Base-by-base conservation (phyloP, 1,140 invertebrate genomes). In the Magallana angulata region DNA sequence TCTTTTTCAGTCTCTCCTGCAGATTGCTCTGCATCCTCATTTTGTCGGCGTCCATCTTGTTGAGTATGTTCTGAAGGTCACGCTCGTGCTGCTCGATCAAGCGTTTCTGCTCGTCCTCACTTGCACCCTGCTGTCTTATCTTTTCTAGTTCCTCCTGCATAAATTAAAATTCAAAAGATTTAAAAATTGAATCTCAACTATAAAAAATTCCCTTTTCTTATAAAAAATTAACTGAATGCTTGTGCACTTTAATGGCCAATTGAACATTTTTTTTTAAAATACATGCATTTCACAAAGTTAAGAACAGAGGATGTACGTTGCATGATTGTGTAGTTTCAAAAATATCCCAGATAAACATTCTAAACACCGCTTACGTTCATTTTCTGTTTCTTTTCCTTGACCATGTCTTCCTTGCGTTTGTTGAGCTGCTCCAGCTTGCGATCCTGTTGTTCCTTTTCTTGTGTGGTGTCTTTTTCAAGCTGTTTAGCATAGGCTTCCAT, bases 1-100 rank as follows among this genome's bases (percentile, higher is more conserved):
- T 87, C 88, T 92, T 93, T 86, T 91, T 91, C 24, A 94, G 87
- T 57, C 91, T 89, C 36, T 94, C 93, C 89, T 94, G 92, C 8
- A 94, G 91, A 62, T 89, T 92, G 87, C 91, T 93, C 90, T 94
- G 91, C 92, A 93, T 93, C n/a, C 94, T 89, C 60, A 94, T 89
- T 59, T 91, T 89, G 90, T 94, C 94, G 0, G 93, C 92, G 57
- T 94, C 93, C 89, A 94, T 92, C 83, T 92, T 93, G 88, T 92
- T 92, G 48, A 93, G 87, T 48, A 94, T 87, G 58, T 89, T 91
- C 83, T 94, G 91, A 8, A 93, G 82, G 85, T 93, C 91, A 82
- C 90, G 89, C 59, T 94, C 90, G 62, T 94, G 92, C 76, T 94
- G 92, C 11, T 92, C 91, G 16, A 94, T 87, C n/a, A 94, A 71